Evolutionary conservation across 2,888 invertebrate species (phyloP), one percentile per base, ranked within the genome.

Genomic region (Sipha maydis): DNA sequence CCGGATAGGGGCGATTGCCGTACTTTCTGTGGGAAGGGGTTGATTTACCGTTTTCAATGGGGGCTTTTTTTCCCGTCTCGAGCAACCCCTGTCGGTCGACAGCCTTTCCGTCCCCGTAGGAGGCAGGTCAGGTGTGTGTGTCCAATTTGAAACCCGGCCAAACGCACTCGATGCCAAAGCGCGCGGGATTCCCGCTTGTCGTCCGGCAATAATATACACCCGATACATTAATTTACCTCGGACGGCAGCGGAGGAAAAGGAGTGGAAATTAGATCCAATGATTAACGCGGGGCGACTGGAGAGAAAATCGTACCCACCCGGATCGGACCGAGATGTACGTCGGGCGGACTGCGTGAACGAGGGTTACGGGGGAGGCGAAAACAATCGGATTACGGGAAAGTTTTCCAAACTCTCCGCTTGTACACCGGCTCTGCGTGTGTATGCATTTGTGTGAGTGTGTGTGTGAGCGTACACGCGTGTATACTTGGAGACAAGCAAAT

Each of bases 91-190:
- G n/a, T 7, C 71, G 17, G 38, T 14, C 48, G 48, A 48, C 11
- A 8, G 48, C 25, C 38, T n/a, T n/a, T 38, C 34, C 7, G 7
- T 61, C 11, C 54, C 31, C 69, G n/a, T 5, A 4, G 48, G 31
- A 5, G 28, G n/a, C 85, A 21, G 73, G 76, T 80, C 86, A 61
- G 79, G 73, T 78, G 79, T 11, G 77, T 73, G 54, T 73, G 73
- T 88, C 80, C 80, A 41, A 88, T 88, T 88, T 88, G 86, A 88
- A 88, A 88, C 80, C 21, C 80, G 61, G 86, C 86, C 86, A 88
- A 88, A 88, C 38, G 80, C 61, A 56, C 73, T 61, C 80, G 86
- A 75, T 88, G 86, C 86, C 86, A 88, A 88, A 77, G 84, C 84
- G 84, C 71, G 7, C 38, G 61, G 76, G 83, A 41, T 61, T 76